Evolutionary conservation across 2,797 vertebrate species (phyloP), one percentile per base, ranked within the genome.

Genomic region (Lithobates pipiens): DNA sequence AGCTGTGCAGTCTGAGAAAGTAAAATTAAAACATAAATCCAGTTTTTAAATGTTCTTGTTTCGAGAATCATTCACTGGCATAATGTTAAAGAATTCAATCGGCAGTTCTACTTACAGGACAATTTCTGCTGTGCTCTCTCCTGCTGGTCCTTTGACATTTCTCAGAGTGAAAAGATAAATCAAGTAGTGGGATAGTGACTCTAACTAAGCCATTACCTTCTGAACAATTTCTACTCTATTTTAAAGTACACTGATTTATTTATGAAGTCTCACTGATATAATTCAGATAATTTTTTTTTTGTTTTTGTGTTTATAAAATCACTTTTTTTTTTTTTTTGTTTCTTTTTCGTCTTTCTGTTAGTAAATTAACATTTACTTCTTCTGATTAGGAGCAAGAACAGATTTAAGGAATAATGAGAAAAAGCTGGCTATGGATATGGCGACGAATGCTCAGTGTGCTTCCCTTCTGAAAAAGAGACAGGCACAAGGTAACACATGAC

Each of bases 401-500:
- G 98, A 99, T 90, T 89, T 99, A 90, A 93, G 92, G 89, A 99
- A 99, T 93, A 99, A 97, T 0, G 98, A 99, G 93, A 98, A 98
- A 89, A 99, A 99, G 90, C 91, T 98, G 88, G 97, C 98, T 75
- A 88, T 97, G 86, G 97, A 99, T 23, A 99, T 99, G 98, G 96
- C 98, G 81, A 99, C 96, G 1, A 96, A 97, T 0, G 96, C 98
- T 76, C 96, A 96, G 88, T 96, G 95, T 89, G 97, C 97, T 1
- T 97, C 97, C 36, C 94, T 99, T 86, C 94, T 99, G 88, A 99
- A 97, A 89, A 97, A 96, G 94, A 97, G 95, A 90, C 95, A 95
- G 86, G 91, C 85, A 77, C 87, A 92, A 94, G 93, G 93, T 94
- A 94, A 74, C 70, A 1, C 16, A 54, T 39, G 39, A 39, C 18